phyloP scores from a whole-genome alignment of 2,888 invertebrate species.

The Oscheius sp. region DNA sequence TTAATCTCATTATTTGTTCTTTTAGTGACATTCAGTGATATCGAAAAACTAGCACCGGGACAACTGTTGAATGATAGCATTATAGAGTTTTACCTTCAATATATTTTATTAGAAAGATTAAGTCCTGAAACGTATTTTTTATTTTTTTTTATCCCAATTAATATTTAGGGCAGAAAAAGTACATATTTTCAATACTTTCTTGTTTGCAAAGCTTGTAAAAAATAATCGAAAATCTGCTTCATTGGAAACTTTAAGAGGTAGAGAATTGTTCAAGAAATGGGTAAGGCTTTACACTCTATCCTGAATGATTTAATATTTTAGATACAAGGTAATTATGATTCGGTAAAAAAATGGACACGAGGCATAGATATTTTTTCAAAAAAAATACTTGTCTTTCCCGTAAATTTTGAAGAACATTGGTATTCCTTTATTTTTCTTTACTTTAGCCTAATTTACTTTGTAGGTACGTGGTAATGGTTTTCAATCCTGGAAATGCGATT shows the following conservation, averaged over 20 bases:
- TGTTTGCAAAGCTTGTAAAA: neutral
- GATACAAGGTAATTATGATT: constrained; percentile 2
- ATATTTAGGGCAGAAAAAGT: neutral
- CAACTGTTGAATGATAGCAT: constrained; percentile 6
- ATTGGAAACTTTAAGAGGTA: neutral
- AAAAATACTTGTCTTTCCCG: constrained; percentile 4
- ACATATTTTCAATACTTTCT: constrained; percentile 1
- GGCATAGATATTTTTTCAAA: constrained; percentile 11
- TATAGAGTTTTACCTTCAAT: constrained; percentile 1
- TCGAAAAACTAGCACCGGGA: neutral
- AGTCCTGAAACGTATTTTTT: neutral
- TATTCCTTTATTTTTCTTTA: neutral
- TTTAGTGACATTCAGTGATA: neutral
- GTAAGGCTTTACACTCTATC: neutral
- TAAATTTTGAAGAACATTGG: constrained; percentile 13
- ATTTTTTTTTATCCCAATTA: neutral
- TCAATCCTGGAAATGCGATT: constrained; percentile 2
- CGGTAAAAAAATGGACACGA: constrained; percentile 9
- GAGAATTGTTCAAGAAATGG: neutral
- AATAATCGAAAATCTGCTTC: neutral
- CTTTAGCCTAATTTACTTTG: neutral
- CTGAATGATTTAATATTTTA: neutral
- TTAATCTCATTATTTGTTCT: neutral
- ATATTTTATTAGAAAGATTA: neutral
- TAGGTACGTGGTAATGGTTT: constrained; percentile 12